These are phyloP conservation scores for Aspidapion aeneum DNA, from an alignment of 2,888 invertebrate genomes.

Conservation along the genomic window DNA sequence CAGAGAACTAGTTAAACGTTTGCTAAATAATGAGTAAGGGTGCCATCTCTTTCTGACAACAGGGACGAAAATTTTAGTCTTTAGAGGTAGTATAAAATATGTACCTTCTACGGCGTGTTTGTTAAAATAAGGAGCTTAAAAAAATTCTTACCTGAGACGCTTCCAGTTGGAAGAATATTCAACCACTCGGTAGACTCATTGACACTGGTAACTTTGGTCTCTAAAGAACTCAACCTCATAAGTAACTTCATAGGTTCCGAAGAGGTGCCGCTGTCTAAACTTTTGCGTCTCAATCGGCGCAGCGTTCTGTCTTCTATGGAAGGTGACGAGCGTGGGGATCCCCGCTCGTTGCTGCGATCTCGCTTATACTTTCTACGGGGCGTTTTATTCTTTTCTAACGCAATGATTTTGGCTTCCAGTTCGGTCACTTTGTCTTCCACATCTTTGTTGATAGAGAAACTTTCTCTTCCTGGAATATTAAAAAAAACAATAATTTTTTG, in stretches of 20 bases:
- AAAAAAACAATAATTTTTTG: no score
- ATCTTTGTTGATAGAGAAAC: conserved; percentile 76
- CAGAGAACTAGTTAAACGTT: no score
- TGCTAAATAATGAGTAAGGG: no score
- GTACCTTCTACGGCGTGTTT: no score
- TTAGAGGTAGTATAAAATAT: no score
- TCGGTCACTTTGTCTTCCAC: conserved; percentile 82
- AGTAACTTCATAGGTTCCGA: conserved; percentile 79
- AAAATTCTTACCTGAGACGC: conserved; percentile 38
- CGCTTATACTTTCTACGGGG: conserved; percentile 49
- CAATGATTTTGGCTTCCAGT: conserved; percentile 71
- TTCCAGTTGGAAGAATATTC: conserved; percentile 46
- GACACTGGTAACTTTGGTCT: conserved; percentile 70
- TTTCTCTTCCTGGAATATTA: conserved; percentile 59
- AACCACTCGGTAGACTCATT: conserved; percentile 59
- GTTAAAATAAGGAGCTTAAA: no score
- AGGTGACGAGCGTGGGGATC: conserved; percentile 30
- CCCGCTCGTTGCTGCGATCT: conserved; percentile 47
- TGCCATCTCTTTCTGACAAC: no score
- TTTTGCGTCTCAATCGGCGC: conserved; percentile 62
- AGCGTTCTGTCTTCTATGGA: conserved; percentile 40
- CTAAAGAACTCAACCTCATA: conserved; percentile 70
- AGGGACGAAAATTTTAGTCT: no score
- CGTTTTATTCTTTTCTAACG: conserved; percentile 55
- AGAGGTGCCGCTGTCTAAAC: conserved; percentile 73